These are phyloP conservation scores for sheep (Ovis aries) DNA, from an alignment of 2,113 vertebrate species.

Conservation along the genomic window DNA sequence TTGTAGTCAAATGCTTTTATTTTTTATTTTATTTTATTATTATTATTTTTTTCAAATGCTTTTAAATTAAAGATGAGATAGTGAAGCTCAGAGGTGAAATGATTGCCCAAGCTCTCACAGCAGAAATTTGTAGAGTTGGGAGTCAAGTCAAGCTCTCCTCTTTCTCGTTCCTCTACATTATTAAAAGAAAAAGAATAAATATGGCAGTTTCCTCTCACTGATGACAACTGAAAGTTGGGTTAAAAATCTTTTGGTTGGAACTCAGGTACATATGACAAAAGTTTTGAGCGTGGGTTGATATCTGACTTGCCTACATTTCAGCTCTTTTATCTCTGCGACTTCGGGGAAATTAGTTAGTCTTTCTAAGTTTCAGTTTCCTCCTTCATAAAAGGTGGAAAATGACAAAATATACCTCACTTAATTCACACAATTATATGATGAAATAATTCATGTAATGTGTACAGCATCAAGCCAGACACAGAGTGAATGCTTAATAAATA, in stretches of 20 bases:
- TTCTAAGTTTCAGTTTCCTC: not conserved
- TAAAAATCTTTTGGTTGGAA: not conserved
- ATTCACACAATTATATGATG: not conserved
- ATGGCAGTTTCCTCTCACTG: not conserved
- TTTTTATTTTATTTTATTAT: too few species aligned
- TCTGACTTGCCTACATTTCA: not conserved
- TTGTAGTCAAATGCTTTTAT: not conserved
- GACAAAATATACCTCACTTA: not conserved
- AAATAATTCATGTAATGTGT: not conserved
- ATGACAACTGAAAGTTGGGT: not conserved
- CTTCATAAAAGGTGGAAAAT: not conserved
- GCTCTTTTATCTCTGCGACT: not conserved
- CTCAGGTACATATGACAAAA: not conserved
- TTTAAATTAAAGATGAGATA: not conserved
- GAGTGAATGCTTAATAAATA: not conserved
- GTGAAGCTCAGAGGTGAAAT: not conserved
- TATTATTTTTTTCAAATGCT: not conserved
- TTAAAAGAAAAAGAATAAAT: not conserved
- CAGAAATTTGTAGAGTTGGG: not conserved
- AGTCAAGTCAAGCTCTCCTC: not conserved
- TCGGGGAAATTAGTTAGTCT: not conserved
- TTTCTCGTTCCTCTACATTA: not conserved
- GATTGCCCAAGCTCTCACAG: not conserved
- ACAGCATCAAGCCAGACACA: not conserved
- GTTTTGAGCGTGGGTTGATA: not conserved